phyloP scores from a whole-genome alignment of 2,797 vertebrate genomes.

The Rhodeus uyekii region DNA sequence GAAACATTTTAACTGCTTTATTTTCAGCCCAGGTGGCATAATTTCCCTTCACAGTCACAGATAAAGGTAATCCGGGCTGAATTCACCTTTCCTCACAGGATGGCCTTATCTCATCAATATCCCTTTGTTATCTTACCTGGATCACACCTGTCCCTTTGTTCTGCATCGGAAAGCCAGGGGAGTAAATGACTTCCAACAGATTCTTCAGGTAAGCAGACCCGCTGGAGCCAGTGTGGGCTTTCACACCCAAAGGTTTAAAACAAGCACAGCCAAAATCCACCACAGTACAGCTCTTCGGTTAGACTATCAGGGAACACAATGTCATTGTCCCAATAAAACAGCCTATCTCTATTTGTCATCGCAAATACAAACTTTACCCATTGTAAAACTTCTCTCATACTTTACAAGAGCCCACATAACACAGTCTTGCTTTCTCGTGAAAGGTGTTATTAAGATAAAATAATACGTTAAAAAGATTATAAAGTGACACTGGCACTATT shows the following conservation, averaged over 20 bases:
- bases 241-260: slow-evolving; percentile 26
- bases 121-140: slow-evolving; percentile 32
- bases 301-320: slow-evolving; percentile 18
- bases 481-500: slow-evolving; percentile 27
- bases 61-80: slow-evolving; percentile 22
- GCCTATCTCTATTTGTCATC: slow-evolving; percentile 30
- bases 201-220: slow-evolving; percentile 40
- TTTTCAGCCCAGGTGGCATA: slow-evolving; percentile 22
- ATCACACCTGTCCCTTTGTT: slow-evolving; percentile 46
- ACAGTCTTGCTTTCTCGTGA: background rate
- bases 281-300: background rate
- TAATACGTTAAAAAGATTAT: slow-evolving; percentile 40
- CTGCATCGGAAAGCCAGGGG: slow-evolving; percentile 34
- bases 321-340: slow-evolving; percentile 27
- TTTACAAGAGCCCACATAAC: background rate
- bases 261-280: slow-evolving; percentile 34
- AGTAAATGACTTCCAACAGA: slow-evolving; percentile 34
- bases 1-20: slow-evolving; percentile 23
- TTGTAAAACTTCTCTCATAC: slow-evolving; percentile 30
- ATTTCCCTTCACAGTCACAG: slow-evolving; percentile 19
- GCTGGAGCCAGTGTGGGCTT: slow-evolving; percentile 27
- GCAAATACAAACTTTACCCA: slow-evolving; percentile 38
- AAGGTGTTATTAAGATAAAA: slow-evolving; percentile 35
- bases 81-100: slow-evolving; percentile 32
- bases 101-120: slow-evolving; percentile 34